Conservation (phyloP, 2,888 invertebrate species). For the Pseudococcus longispinus region DNA sequence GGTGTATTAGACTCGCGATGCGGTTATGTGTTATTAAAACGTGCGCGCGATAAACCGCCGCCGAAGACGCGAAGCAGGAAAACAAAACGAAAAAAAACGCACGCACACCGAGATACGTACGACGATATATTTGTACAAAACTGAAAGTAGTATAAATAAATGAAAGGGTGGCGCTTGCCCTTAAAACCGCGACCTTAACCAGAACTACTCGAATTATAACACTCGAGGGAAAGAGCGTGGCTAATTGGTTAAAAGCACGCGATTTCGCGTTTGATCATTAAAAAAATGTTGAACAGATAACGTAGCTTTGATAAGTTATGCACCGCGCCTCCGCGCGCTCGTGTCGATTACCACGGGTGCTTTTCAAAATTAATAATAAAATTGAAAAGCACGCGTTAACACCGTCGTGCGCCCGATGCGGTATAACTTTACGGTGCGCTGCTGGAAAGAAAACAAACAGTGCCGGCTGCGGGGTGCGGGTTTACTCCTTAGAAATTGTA, state of each 20-base stretch:
- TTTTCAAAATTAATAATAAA: conserved; percentile 26
- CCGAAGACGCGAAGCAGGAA: neutral
- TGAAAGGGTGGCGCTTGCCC: conserved; percentile 32
- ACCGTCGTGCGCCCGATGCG: neutral
- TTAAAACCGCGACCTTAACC: conserved; percentile 37
- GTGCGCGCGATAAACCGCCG: neutral
- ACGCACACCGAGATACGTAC: neutral
- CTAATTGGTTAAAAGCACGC: conserved; percentile 46
- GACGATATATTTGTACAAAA: neutral
- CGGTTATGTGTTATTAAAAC: neutral
- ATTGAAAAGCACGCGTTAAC: conserved; percentile 22
- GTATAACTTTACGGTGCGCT: neutral
- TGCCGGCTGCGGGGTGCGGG: neutral
- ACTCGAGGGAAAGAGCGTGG: conserved; percentile 35
- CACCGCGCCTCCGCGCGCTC: neutral
- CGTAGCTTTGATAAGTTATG: conserved; percentile 26
- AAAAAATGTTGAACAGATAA: conserved; percentile 26
- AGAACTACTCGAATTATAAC: conserved; percentile 37
- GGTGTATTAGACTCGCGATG: neutral
- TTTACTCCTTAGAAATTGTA: neutral
- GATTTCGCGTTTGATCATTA: conserved; percentile 53
- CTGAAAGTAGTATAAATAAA: neutral
- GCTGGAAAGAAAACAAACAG: neutral
- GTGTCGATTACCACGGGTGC: neutral
- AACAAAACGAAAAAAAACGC: neutral